Evolutionary conservation across 2,113 vertebrate genomes (phyloP), one percentile per base, ranked within the genome.

Genomic region (Amazona vittata): DNA sequence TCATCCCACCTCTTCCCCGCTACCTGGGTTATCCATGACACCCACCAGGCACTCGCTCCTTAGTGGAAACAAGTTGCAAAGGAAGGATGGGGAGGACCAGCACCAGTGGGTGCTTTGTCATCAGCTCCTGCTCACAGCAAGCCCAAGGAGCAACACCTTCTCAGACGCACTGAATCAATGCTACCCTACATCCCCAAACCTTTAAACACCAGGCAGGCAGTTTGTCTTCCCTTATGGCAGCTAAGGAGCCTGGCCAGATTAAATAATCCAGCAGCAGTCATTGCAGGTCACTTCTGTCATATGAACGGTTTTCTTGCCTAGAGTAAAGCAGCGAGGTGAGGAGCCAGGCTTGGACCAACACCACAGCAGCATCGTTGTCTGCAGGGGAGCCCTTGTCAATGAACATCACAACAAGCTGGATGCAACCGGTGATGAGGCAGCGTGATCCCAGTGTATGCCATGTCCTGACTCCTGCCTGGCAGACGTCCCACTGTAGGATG

Each of bases 161-260:
- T n/a, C 64, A 76, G 67, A 49, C 17, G 13, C 47, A 55, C 46
- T 68, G 70, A 86, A 97, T 96, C 93, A 7, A 90, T 96, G 86
- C 89, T 47, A 11, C 76, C 94, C 82, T 92, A 8, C 49, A 59
- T 81, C 91, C 87, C 62, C 15, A 84, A 68, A 46, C 86, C 80
- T 96, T 96, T 93, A 76, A 84, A 67, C 15, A 21, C 29, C 76
- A 92, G 91, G 77, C 93, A 90, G 71, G 87, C 33, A 26, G 95
- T 96, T 95, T 84, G 80, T 96, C 97, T 97, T 90, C 8, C n/a
- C 89, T 95, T 93, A 69, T 2, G 15, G 96, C 62, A 59, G 50
- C 50, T 12, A 79, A 90, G 73, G 83, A 91, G 73, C 64, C 31
- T 1, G n/a, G 86, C 65, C 73, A 26, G 55, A 76, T 94, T 92